Percentiles rank a stretch among this genome's conserved stretches.
Conservation (phyloP, 1,140 invertebrate species). For the Trypoxylus dichotomus region DNA sequence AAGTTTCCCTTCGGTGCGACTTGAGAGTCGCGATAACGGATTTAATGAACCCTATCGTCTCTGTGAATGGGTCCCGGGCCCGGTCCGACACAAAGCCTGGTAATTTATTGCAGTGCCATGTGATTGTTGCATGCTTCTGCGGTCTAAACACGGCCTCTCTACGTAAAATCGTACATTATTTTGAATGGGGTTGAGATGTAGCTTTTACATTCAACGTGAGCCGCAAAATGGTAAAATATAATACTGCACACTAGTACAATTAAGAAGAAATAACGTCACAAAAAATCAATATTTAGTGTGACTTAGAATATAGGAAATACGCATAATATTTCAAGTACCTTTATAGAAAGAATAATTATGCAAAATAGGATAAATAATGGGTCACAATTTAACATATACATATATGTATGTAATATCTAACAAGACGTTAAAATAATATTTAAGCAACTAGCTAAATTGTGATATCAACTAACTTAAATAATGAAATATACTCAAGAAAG, state of each 20-base stretch:
- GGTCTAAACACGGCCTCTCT: constrained; percentile 34
- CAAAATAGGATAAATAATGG: too few relatives aligned
- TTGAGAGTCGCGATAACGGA: constrained; percentile 51
- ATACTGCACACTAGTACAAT: constrained; percentile 3
- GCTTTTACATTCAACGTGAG: constrained; percentile 18
- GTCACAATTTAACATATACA: too few relatives aligned
- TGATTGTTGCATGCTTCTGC: constrained; percentile 49
- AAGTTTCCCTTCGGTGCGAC: constrained; percentile 49
- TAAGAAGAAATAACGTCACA: background rate
- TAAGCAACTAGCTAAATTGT: too few relatives aligned
- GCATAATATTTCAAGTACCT: too few relatives aligned
- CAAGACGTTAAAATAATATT: too few relatives aligned
- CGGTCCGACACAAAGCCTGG: constrained; percentile 42
- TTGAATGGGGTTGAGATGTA: constrained; percentile 18
- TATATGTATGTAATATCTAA: too few relatives aligned
- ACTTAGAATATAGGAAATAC: background rate
- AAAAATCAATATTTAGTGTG: background rate
- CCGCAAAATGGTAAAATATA: constrained; percentile 22
- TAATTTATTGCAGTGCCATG: constrained; percentile 48
- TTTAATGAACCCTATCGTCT: constrained; percentile 53
- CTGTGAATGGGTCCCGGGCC: constrained; percentile 44
- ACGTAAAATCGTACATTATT: constrained; percentile 25
- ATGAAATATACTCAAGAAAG: too few relatives aligned
- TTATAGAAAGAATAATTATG: too few relatives aligned
- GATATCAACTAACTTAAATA: too few relatives aligned